These are phyloP conservation scores for Microcebus jonahi DNA, from an alignment of 2,113 vertebrate genomes.

Conservation along the genomic window DNA sequence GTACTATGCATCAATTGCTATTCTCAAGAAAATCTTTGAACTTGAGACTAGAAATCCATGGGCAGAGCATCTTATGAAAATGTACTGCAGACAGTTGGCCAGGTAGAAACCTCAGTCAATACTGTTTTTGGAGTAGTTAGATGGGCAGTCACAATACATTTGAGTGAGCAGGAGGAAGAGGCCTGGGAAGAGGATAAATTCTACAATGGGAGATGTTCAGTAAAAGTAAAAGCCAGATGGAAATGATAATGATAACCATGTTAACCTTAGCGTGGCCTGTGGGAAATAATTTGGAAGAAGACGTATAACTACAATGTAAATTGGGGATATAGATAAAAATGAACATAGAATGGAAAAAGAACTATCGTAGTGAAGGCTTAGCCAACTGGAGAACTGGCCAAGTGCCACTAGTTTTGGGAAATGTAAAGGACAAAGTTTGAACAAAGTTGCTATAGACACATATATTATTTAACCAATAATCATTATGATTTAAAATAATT, in stretches of 20 bases:
- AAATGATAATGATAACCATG: slow-evolving; percentile 46
- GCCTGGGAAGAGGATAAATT: not conserved
- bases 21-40: not conserved
- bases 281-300: slow-evolving; percentile 14
- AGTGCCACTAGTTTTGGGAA: not conserved
- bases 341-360: slow-evolving; percentile 18
- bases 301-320: not conserved
- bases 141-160: not conserved
- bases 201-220: not conserved
- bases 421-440: slow-evolving; percentile 47
- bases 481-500: not conserved
- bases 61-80: not conserved
- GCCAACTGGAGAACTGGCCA: not conserved
- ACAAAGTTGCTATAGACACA: not conserved
- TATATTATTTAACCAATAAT: not conserved
- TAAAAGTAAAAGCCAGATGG: not conserved
- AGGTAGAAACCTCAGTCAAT: not conserved
- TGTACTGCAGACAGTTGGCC: not conserved
- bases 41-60: not conserved
- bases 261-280: not conserved
- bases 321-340: slow-evolving; percentile 37
- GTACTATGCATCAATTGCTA: not conserved
- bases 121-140: not conserved
- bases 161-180: not conserved
- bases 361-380: not conserved